phyloP scores from a whole-genome alignment of 1,140 invertebrate genomes.

The Aporrectodea caliginosa region DNA sequence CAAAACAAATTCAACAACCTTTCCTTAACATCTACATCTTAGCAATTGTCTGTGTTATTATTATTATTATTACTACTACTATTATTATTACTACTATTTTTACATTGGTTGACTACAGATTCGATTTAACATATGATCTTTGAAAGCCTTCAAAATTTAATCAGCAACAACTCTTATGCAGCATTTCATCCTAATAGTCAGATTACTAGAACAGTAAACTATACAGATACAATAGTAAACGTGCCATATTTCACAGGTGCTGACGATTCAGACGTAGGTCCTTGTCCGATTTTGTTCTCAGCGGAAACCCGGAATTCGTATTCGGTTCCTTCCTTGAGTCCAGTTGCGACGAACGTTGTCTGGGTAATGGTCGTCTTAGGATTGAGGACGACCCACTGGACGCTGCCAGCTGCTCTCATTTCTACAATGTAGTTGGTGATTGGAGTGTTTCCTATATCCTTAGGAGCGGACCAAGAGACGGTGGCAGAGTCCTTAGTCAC shows the following conservation, averaged over 20 bases:
- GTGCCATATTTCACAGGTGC: slow-evolving; percentile 74
- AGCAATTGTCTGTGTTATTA: background rate
- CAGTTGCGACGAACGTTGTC: slow-evolving; percentile 49
- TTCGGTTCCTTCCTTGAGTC: slow-evolving; percentile 74
- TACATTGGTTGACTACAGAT: background rate
- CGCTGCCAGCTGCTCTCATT: slow-evolving; percentile 62
- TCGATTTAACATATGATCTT: background rate
- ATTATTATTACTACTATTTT: too few relatives aligned
- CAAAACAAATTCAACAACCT: too few relatives aligned
- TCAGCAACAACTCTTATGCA: too few relatives aligned
- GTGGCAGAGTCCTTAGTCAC: slow-evolving; percentile 91
- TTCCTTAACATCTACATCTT: too few relatives aligned
- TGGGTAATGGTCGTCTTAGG: background rate
- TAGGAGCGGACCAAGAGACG: slow-evolving; percentile 80
- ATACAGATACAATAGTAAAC: too few relatives aligned
- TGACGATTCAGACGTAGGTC: slow-evolving; percentile 78
- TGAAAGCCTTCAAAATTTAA: too few relatives aligned
- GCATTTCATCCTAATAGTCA: too few relatives aligned
- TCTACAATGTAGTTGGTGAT: slow-evolving; percentile 35
- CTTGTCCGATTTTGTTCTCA: slow-evolving; percentile 87
- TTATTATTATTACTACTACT: background rate
- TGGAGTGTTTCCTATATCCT: slow-evolving; percentile 62
- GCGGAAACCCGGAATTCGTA: slow-evolving; percentile 90
- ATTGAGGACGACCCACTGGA: slow-evolving; percentile 23
- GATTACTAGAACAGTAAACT: too few relatives aligned